Conservation (phyloP, 1,140 invertebrate genomes). For the Drosophila biarmipes region DNA sequence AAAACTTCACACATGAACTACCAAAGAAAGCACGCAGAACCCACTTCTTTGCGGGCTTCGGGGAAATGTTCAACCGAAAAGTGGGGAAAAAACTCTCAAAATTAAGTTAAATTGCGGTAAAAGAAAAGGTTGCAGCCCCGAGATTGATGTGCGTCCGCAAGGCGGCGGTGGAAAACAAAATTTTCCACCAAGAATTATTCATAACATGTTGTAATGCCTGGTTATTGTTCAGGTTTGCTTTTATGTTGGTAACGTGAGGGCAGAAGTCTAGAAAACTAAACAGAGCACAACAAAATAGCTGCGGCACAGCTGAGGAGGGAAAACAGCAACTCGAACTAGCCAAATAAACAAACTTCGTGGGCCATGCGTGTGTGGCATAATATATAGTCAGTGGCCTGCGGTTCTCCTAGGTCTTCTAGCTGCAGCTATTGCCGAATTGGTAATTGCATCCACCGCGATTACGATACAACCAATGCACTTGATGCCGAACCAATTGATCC, state of each 20-base stretch:
- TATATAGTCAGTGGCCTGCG: slow-evolving; percentile 15
- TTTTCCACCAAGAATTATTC: slow-evolving; percentile 79
- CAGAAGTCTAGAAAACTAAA: slow-evolving; percentile 74
- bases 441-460: slow-evolving; percentile 30
- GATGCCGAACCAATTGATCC: slow-evolving; percentile 34
- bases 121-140: slow-evolving; percentile 25
- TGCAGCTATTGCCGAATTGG: slow-evolving; percentile 24
- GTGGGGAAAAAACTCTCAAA: slow-evolving; percentile 30
- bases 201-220: slow-evolving; percentile 74
- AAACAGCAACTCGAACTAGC: slow-evolving; percentile 9
- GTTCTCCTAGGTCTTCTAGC: slow-evolving; percentile 6
- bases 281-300: slow-evolving; percentile 79
- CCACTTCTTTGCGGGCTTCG: slow-evolving; percentile 57
- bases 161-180: slow-evolving; percentile 23
- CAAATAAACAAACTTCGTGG: slow-evolving; percentile 19
- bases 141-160: slow-evolving; percentile 29
- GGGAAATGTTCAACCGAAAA: slow-evolving; percentile 49
- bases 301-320: slow-evolving; percentile 33
- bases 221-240: slow-evolving; percentile 38
- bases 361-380: slow-evolving; percentile 44
- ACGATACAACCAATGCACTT: slow-evolving; percentile 42
- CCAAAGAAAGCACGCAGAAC: slow-evolving; percentile 72
- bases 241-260: slow-evolving; percentile 41
- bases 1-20: slow-evolving; percentile 69
- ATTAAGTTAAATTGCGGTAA: slow-evolving; percentile 55